These are phyloP conservation scores for Oostethus manadensis DNA, from an alignment of 2,113 vertebrate species.

Conservation along the genomic window DNA sequence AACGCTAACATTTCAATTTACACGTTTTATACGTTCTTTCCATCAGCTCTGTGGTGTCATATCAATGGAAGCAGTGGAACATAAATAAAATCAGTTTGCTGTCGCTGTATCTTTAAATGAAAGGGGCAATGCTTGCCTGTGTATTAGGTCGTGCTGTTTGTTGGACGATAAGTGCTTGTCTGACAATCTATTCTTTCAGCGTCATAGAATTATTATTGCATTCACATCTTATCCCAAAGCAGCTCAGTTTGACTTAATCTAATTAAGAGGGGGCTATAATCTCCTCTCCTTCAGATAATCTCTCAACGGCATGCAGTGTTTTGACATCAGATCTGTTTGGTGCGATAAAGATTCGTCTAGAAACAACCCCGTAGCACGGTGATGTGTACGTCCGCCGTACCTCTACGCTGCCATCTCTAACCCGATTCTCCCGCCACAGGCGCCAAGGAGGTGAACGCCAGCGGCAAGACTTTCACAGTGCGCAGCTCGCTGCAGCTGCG, in stretches of 20 bases:
- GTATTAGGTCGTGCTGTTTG: background rate
- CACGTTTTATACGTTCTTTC: no score
- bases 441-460: slow-evolving; percentile 89
- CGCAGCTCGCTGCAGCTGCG: slow-evolving; percentile 88
- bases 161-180: background rate
- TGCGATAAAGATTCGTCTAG: background rate
- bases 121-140: no score
- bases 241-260: background rate
- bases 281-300: background rate
- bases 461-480: slow-evolving; percentile 93
- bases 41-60: no score
- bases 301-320: background rate
- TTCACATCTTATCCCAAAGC: slow-evolving; percentile 1
- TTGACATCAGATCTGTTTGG: background rate
- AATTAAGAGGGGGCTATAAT: slow-evolving; percentile 1
- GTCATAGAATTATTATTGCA: background rate
- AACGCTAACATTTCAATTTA: no score
- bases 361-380: no score
- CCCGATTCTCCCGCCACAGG: slow-evolving; percentile 68
- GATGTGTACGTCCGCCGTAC: no score
- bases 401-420: background rate
- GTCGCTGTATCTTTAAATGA: no score
- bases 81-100: no score
- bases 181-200: no score
- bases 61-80: no score